Evolutionary conservation across 2,888 invertebrate genomes (phyloP).

Genomic region (Loripinus fragilis): DNA sequence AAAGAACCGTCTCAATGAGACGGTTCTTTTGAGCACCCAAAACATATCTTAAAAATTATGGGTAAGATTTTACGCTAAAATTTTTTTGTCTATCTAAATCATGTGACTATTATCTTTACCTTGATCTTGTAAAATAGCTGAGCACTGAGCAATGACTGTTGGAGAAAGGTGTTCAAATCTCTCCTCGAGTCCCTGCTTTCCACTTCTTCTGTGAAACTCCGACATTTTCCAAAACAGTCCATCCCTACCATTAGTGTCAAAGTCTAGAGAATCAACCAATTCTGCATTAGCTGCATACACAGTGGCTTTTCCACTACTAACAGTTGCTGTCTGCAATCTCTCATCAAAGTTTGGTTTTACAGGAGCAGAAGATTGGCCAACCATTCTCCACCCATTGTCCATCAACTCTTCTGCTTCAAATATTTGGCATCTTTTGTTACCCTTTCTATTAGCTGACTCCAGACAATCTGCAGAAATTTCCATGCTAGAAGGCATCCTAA

Average conservation of each 20-base stretch:
- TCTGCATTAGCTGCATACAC: neutral
- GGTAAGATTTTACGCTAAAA: too few relatives aligned
- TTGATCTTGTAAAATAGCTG: neutral
- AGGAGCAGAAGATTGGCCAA: too few relatives aligned
- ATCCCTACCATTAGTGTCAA: neutral
- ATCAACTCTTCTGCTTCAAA: too few relatives aligned
- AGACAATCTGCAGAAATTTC: too few relatives aligned
- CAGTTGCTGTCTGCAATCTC: neutral
- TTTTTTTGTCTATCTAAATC: too few relatives aligned
- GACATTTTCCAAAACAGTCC: conserved; percentile 5
- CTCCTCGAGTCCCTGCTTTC: conserved; percentile 24
- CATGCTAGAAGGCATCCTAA: too few relatives aligned
- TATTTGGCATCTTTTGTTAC: too few relatives aligned
- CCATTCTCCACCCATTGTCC: too few relatives aligned
- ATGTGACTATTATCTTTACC: neutral
- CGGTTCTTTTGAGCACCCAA: too few relatives aligned
- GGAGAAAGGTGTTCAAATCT: conserved; percentile 15
- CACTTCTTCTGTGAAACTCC: conserved; percentile 9
- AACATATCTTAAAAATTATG: too few relatives aligned
- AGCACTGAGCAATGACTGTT: neutral
- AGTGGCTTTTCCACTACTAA: neutral
- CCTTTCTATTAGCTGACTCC: too few relatives aligned
- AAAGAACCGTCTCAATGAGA: too few relatives aligned
- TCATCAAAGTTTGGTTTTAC: neutral
- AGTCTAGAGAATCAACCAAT: neutral